Evolutionary conservation across 2,888 invertebrate species (phyloP).

Genomic region (Sclerodermus sp.): DNA sequence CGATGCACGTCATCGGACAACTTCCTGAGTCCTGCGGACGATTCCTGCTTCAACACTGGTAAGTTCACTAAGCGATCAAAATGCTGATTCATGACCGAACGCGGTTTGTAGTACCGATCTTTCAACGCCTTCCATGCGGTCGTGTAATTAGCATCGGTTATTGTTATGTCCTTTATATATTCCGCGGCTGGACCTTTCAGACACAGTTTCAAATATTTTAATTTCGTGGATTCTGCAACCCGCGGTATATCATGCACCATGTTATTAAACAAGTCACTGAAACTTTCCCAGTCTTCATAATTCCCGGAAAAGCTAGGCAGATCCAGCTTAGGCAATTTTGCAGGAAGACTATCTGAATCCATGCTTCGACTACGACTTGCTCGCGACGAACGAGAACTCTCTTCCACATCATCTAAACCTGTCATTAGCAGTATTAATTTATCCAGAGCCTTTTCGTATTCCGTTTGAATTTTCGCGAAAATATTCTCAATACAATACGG

Average conservation of each 20-base stretch:
- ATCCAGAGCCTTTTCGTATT: too few relatives aligned
- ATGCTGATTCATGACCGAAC: not conserved
- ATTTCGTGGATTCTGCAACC: slow-evolving; percentile 8
- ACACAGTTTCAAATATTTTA: slow-evolving; percentile 12
- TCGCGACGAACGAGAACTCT: too few relatives aligned
- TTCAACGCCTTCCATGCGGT: slow-evolving; percentile 5
- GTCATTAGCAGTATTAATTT: too few relatives aligned
- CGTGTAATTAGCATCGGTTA: slow-evolving; percentile 8
- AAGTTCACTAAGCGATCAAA: too few relatives aligned
- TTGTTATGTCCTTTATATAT: slow-evolving; percentile 1
- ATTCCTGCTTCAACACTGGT: too few relatives aligned
- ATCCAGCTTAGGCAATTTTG: slow-evolving; percentile 7
- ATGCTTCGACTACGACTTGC: too few relatives aligned
- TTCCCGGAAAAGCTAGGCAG: slow-evolving; percentile 11
- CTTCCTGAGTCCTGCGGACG: too few relatives aligned
- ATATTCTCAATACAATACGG: too few relatives aligned
- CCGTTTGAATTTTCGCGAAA: too few relatives aligned
- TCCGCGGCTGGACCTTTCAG: slow-evolving; percentile 1
- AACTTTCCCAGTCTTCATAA: slow-evolving; percentile 13
- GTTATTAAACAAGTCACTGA: slow-evolving; percentile 10
- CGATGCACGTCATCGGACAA: not conserved
- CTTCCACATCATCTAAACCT: too few relatives aligned
- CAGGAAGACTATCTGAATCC: not conserved
- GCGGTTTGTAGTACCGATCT: slow-evolving; percentile 2
- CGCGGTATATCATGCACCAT: slow-evolving; percentile 5